A percentile compares a stretch with the other conserved stretches of the same genome.
phyloP scores from a whole-genome alignment of 35 echinoderm and acorn worm genomes.

The Acanthaster planci region DNA sequence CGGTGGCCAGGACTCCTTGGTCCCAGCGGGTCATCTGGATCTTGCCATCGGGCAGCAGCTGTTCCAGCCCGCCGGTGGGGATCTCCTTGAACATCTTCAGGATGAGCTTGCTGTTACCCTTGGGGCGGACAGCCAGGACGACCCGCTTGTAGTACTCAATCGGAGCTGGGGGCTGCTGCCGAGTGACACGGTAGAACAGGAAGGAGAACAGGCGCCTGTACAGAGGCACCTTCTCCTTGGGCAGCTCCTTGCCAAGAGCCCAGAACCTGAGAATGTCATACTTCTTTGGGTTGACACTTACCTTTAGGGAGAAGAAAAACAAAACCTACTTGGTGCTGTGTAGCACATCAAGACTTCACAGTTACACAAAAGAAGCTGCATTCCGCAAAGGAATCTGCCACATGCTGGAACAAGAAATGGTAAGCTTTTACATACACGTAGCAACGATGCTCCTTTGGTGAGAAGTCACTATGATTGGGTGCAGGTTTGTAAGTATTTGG shows the following conservation, averaged over 20 bases:
- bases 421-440: too few relatives aligned
- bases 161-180: slow-evolving; percentile 66
- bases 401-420: too few relatives aligned
- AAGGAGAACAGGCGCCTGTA: slow-evolving; percentile 51
- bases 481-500: too few relatives aligned
- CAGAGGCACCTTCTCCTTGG: slow-evolving; percentile 60
- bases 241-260: slow-evolving; percentile 93
- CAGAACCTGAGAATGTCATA: slow-evolving; percentile 93
- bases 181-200: slow-evolving; percentile 68
- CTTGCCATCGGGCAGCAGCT: slow-evolving; percentile 91
- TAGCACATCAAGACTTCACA: too few relatives aligned
- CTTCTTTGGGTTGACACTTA: slow-evolving; percentile 84
- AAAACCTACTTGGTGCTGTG: too few relatives aligned
- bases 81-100: slow-evolving; percentile 99
- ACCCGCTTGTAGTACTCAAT: slow-evolving; percentile 84
- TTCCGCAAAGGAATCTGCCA: too few relatives aligned
- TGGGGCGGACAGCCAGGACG: slow-evolving; percentile 88
- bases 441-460: too few relatives aligned
- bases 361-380: too few relatives aligned
- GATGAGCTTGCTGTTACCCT: slow-evolving; percentile 77
- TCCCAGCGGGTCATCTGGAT: slow-evolving; percentile 89
- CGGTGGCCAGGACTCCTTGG: slow-evolving; percentile 70
- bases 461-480: too few relatives aligned
- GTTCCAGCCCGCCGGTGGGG: slow-evolving; percentile 79
- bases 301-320: slow-evolving; percentile 42